These are phyloP conservation scores for Erethizon dorsatum DNA, from an alignment of 2,797 vertebrate genomes.

Conservation along the genomic window DNA sequence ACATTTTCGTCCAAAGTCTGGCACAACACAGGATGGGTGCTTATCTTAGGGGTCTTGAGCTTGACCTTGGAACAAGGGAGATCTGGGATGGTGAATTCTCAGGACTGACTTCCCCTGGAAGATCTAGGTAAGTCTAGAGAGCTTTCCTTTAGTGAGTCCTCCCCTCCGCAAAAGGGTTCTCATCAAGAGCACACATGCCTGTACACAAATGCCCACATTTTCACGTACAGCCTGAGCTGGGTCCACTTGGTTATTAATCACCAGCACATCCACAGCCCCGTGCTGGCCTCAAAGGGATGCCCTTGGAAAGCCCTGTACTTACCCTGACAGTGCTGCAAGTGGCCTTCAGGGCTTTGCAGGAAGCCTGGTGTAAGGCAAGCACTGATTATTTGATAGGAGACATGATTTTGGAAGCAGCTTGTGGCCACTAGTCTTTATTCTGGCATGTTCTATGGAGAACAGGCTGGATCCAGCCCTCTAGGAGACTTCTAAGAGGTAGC, in stretches of 20 bases:
- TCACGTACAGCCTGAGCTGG: not conserved
- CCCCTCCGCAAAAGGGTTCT: not conserved
- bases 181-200: not conserved
- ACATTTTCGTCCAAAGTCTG: not conserved
- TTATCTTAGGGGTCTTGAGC: not conserved
- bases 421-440: not conserved
- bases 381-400: not conserved
- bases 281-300: not conserved
- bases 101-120: not conserved
- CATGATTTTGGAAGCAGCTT: not conserved
- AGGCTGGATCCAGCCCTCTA: not conserved
- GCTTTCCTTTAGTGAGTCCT: not conserved
- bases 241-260: not conserved
- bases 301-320: not conserved
- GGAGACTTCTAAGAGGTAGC: not conserved
- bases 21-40: too few species aligned
- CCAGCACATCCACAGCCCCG: not conserved
- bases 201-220: not conserved
- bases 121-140: not conserved
- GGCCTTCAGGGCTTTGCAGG: not conserved
- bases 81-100: not conserved
- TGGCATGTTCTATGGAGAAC: not conserved
- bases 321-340: not conserved
- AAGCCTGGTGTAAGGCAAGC: not conserved
- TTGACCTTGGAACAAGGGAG: not conserved